These are phyloP conservation scores for Oreonectes daqikongensis DNA, from an alignment of 2,797 vertebrate genomes.

Conservation along the genomic window DNA sequence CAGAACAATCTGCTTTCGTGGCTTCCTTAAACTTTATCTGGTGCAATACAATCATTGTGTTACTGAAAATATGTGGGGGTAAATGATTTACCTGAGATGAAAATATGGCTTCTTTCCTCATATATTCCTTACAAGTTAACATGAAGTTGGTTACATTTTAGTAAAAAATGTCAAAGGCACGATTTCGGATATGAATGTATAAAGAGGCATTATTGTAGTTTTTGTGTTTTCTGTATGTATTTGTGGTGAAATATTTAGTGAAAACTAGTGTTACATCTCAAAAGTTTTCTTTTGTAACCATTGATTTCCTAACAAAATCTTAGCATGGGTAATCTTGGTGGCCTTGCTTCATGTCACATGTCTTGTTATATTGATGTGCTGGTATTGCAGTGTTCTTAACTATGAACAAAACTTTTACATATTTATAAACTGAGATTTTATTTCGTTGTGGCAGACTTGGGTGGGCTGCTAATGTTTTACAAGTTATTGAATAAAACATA, in stretches of 20 bases:
- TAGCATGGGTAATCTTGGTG: background rate
- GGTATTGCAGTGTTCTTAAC: slow-evolving; percentile 38
- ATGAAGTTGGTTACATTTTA: background rate
- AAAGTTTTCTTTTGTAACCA: background rate
- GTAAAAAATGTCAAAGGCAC: background rate
- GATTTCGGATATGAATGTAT: background rate
- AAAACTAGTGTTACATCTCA: too few species aligned
- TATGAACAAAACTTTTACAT: slow-evolving; percentile 33
- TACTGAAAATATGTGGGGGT: too few species aligned
- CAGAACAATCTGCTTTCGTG: background rate
- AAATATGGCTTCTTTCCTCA: slow-evolving; percentile 7
- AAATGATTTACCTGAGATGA: too few species aligned
- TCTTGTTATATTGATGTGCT: slow-evolving; percentile 14
- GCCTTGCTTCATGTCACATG: background rate
- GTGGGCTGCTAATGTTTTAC: slow-evolving; percentile 20
- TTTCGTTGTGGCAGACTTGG: slow-evolving; percentile 12
- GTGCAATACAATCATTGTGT: background rate
- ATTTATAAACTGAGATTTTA: slow-evolving; percentile 33
- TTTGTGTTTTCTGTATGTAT: background rate
- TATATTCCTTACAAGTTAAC: background rate
- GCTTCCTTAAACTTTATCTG: background rate
- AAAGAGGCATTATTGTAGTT: background rate
- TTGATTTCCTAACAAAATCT: background rate
- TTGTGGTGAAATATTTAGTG: too few species aligned
- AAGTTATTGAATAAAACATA: slow-evolving; percentile 23